phyloP scores from a whole-genome alignment of 2,113 vertebrate species.

The Brachyhypopomus gauderio region DNA sequence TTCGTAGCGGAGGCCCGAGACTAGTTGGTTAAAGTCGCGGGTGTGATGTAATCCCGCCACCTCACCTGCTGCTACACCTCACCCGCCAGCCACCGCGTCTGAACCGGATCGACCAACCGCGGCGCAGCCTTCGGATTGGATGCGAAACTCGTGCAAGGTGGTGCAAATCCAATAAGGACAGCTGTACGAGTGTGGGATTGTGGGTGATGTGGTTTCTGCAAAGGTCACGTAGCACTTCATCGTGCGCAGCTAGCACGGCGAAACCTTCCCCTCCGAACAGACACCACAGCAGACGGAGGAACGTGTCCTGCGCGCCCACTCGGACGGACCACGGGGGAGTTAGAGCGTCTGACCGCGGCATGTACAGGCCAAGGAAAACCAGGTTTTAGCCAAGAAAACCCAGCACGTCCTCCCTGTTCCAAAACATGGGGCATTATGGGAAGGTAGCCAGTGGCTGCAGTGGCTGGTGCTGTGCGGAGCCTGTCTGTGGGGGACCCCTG shows the following conservation, averaged over 20 bases:
- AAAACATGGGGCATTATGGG: slow-evolving; percentile 65
- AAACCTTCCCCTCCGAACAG: slow-evolving; percentile 25
- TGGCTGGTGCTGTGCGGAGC: slow-evolving; percentile 70
- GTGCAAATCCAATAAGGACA: slow-evolving; percentile 68
- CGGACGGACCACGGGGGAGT: slow-evolving; percentile 44
- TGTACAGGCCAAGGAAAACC: slow-evolving; percentile 49
- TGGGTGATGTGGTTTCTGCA: slow-evolving; percentile 51
- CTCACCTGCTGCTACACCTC: slow-evolving; percentile 70
- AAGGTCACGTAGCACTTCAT: slow-evolving; percentile 63
- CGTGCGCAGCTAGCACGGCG: slow-evolving; percentile 39
- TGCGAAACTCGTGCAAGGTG: slow-evolving; percentile 62
- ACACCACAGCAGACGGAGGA: slow-evolving; percentile 31
- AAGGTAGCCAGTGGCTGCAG: slow-evolving; percentile 51
- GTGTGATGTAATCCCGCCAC: slow-evolving; percentile 71
- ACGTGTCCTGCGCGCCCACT: slow-evolving; percentile 43
- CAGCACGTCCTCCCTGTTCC: background rate
- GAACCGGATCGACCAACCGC: slow-evolving; percentile 75
- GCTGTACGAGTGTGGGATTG: slow-evolving; percentile 57
- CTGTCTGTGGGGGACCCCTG: slow-evolving; percentile 77
- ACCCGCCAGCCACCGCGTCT: slow-evolving; percentile 65
- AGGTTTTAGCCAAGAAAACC: slow-evolving; percentile 40
- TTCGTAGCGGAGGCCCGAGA: slow-evolving; percentile 62
- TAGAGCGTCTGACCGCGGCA: background rate
- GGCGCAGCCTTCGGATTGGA: slow-evolving; percentile 72
- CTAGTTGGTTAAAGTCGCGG: slow-evolving; percentile 77